Base-by-base conservation (phyloP, 2,888 invertebrate species). In the Apamea monoglypha region DNA sequence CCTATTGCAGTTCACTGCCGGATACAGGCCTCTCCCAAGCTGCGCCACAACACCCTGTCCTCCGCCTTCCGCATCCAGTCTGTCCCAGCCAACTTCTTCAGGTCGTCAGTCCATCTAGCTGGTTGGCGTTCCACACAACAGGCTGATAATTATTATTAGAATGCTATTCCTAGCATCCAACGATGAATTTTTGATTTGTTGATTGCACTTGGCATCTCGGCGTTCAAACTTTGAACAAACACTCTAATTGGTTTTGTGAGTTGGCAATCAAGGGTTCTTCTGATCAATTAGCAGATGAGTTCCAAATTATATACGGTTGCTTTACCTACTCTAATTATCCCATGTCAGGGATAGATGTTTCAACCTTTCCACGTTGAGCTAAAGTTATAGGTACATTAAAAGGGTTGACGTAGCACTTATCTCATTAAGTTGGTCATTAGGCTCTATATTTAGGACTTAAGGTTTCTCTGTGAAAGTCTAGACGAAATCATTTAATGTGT, bases 241-340 rank as follows among this genome's bases (percentile, higher is more conserved):
- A 63, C 1, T 59, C 85, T 76, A 85, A 83, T 83, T 76, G 82
- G 69, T 66, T 77, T 56, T 64, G 53, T n/a, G 64, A 83, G 82
- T 76, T 63, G 16, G 56, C 73, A 40, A 82, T 82, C 70, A 82
- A 53, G 64, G 56, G 64, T 69, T 72, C 44, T 59, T 36, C 61
- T 84, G 69, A 80, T 80, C 81, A 85, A 86, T 83, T 83, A 76
- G 82, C 56, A 32, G 61, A 73, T 66, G 73, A 85, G 70, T 73
- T 76, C 47, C 50, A 64, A 80, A 64, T 64, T 56, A 70, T 59
- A 21, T 79, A 66, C 44, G 32, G 36, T n/a, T 80, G 81, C 70
- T 80, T 72, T 29, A 47, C 16, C 16, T 59, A 21, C 1, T 29
- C 56, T 72, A 68, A 82, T 84, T 80, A 82, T 79, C 50, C 50